These are phyloP conservation scores for Argyresthia goedartella DNA, from an alignment of 2,888 invertebrate species.

Conservation along the genomic window DNA sequence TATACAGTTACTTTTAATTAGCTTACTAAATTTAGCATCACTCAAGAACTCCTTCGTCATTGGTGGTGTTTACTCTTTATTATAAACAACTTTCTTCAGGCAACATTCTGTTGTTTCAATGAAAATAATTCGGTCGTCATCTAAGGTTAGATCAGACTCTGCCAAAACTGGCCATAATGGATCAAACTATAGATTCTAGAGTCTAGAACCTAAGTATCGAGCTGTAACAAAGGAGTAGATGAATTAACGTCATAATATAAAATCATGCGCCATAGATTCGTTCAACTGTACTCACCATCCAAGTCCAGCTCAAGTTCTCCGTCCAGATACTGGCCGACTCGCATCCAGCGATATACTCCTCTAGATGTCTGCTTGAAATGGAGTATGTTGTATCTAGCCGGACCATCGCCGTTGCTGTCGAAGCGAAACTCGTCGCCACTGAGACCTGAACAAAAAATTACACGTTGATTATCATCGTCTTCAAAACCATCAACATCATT, in stretches of 20 bases:
- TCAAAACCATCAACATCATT: no score
- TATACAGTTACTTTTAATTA: no score
- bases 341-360: slow-evolving; percentile 85
- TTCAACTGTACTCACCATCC: slow-evolving; percentile 70
- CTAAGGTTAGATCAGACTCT: no score
- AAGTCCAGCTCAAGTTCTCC: slow-evolving; percentile 84
- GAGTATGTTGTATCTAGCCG: slow-evolving; percentile 94
- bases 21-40: no score
- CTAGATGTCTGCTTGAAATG: slow-evolving; percentile 89
- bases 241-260: neutral
- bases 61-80: no score
- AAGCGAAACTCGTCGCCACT: slow-evolving; percentile 93
- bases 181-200: neutral
- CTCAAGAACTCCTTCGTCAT: no score
- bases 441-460: slow-evolving; percentile 72
- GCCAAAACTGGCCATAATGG: no score
- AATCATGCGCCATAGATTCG: no score
- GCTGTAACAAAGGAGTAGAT: no score
- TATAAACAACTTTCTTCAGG: no score
- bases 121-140: no score
- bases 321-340: slow-evolving; percentile 89
- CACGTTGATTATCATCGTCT: neutral
- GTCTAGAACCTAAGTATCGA: neutral
- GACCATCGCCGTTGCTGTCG: slow-evolving; percentile 92
- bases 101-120: no score